Percentiles rank a stretch among this genome's conserved stretches.
Evolutionary conservation across 2,113 vertebrate species (phyloP).

Genomic region (Misgurnus anguillicaudatus): DNA sequence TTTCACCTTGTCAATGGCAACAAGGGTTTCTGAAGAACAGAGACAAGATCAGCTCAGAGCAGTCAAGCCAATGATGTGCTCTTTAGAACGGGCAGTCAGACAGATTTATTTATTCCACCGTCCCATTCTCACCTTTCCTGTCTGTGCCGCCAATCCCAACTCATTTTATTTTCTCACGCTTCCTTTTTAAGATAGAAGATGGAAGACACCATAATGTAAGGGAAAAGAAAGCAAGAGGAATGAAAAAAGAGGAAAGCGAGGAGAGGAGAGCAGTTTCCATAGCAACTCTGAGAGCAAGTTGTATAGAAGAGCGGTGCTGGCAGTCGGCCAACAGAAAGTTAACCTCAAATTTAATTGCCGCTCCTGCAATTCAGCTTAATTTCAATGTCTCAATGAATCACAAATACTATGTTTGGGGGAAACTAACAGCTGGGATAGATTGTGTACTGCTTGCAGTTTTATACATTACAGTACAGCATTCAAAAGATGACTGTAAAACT

Average conservation of each 20-base stretch:
- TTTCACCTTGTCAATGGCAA: conserved; percentile 36
- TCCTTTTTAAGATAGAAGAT: conserved; percentile 6
- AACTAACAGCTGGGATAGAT: conserved; percentile 38
- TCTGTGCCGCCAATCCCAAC: not conserved
- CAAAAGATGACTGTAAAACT: not conserved
- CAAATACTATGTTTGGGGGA: conserved; percentile 25
- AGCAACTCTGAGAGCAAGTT: conserved; percentile 53
- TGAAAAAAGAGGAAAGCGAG: conserved; percentile 20
- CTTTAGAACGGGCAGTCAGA: conserved; percentile 11
- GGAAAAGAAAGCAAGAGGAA: conserved; percentile 7
- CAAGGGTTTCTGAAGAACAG: conserved; percentile 10
- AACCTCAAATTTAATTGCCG: conserved; percentile 43
- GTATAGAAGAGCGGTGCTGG: conserved; percentile 20
- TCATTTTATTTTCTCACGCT: not conserved
- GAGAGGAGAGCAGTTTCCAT: conserved; percentile 57
- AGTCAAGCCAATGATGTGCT: conserved; percentile 22
- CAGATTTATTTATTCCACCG: conserved; percentile 5
- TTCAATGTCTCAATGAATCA: conserved; percentile 27
- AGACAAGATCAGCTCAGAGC: conserved; percentile 16
- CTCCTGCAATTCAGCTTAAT: conserved; percentile 32
- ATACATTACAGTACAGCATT: not conserved
- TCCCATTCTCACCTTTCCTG: not conserved
- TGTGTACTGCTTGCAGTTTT: not conserved
- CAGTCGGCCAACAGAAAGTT: conserved; percentile 49
- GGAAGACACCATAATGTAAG: conserved; percentile 6